phyloP scores from a whole-genome alignment of 2,888 invertebrate species.

The Plusia festucae region DNA sequence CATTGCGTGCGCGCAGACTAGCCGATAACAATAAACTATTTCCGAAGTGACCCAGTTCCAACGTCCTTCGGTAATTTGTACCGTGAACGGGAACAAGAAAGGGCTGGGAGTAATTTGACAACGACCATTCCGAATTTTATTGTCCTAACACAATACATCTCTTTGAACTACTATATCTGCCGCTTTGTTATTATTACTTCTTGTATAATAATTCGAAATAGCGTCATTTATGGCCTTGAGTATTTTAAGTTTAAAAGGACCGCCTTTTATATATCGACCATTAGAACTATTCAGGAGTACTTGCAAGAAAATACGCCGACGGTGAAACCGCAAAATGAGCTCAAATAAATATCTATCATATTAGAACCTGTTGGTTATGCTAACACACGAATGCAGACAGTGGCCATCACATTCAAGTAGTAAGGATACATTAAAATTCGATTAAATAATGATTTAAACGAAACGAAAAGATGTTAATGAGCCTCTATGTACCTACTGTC shows the following conservation, averaged over 20 bases:
- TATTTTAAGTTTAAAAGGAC: conserved; percentile 59
- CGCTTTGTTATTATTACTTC: conserved; percentile 65
- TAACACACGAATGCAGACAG: conserved; percentile 71
- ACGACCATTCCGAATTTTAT: conserved; percentile 76
- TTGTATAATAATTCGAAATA: conserved; percentile 63
- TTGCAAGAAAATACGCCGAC: conserved; percentile 59
- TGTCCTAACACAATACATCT: conserved; percentile 70
- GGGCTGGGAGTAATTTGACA: conserved; percentile 84
- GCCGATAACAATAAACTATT: conserved; percentile 90
- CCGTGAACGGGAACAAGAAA: conserved; percentile 88
- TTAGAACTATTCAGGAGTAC: conserved; percentile 39
- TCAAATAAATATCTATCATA: conserved; percentile 62
- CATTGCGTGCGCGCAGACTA: conserved; percentile 85
- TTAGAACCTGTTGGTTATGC: conserved; percentile 75
- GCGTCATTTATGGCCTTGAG: conserved; percentile 69
- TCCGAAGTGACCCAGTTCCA: conserved; percentile 89
- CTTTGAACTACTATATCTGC: conserved; percentile 72
- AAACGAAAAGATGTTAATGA: conserved; percentile 75
- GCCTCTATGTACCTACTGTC: conserved; percentile 67
- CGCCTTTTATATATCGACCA: conserved; percentile 57
- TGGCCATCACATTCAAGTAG: conserved; percentile 68
- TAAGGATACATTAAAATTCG: conserved; percentile 78
- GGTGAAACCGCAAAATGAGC: conserved; percentile 60
- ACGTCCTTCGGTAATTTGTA: conserved; percentile 89
- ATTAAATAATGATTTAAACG: conserved; percentile 79